Conservation (phyloP, 30 jellyfish, hydroid and myxozoan species). For the Morbakka virulenta region DNA sequence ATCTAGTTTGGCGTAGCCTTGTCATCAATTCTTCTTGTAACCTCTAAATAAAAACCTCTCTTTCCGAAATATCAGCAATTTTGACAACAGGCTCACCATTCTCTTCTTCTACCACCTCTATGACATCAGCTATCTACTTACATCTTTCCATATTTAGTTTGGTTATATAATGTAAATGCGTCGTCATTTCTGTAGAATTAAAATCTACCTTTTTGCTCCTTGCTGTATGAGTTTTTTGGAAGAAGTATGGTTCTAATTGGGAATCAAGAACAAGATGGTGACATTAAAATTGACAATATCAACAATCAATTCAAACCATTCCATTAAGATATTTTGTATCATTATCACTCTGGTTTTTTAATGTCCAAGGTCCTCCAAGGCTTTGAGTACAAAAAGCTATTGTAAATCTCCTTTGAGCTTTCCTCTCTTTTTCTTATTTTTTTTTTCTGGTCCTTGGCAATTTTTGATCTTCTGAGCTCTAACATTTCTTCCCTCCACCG, state of each 20-base stretch:
- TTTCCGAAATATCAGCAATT: too few relatives aligned
- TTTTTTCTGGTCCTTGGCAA: conserved; percentile 5
- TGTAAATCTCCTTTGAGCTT: background rate
- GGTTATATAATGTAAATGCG: background rate
- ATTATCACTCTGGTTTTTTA: background rate
- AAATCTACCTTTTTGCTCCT: background rate
- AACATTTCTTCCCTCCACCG: conserved; percentile 15
- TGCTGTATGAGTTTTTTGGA: background rate
- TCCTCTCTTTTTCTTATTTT: conserved; percentile 1
- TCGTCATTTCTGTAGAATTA: conserved; percentile 3
- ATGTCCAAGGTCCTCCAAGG: background rate
- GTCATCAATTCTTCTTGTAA: too few relatives aligned
- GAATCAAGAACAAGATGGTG: background rate
- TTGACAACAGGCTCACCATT: too few relatives aligned
- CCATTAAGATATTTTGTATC: background rate
- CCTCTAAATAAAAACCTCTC: too few relatives aligned
- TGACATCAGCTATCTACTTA: too few relatives aligned
- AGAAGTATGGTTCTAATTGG: background rate
- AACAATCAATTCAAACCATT: background rate
- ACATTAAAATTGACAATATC: background rate
- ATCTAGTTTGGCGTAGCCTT: too few relatives aligned
- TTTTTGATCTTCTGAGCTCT: background rate
- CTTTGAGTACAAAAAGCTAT: too few relatives aligned
- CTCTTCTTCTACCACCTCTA: too few relatives aligned
- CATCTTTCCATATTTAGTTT: too few relatives aligned